phyloP scores from a whole-genome alignment of 2,113 vertebrate species.

The Abramis brama region DNA sequence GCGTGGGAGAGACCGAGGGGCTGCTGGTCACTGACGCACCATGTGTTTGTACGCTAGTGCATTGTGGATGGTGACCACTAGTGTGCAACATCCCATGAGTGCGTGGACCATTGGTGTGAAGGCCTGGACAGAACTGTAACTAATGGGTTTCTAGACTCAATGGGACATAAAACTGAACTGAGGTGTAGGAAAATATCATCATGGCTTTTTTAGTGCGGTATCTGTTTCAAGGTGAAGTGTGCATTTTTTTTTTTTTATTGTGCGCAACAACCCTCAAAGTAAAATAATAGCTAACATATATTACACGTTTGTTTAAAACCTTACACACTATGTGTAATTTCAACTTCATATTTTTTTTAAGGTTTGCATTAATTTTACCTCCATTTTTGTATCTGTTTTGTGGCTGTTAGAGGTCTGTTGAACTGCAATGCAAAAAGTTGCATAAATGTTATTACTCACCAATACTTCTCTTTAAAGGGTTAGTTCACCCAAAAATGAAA shows the following conservation, averaged over 20 bases:
- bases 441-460: not conserved
- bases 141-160: slow-evolving; percentile 19
- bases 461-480: not conserved
- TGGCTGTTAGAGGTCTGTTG: not conserved
- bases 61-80: slow-evolving; percentile 16
- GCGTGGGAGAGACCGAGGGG: slow-evolving; percentile 4
- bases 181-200: slow-evolving; percentile 14
- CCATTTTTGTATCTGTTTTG: not conserved
- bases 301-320: not conserved
- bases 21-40: not conserved
- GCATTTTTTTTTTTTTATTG: not conserved
- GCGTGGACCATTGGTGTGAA: not conserved
- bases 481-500: too few relatives aligned
- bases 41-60: not conserved
- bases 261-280: not conserved
- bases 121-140: not conserved
- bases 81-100: not conserved
- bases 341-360: not conserved
- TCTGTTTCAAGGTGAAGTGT: slow-evolving; percentile 19
- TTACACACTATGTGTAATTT: not conserved
- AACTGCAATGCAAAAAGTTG: not conserved
- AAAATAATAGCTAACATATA: not conserved
- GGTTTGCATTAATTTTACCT: not conserved
- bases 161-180: slow-evolving; percentile 3
- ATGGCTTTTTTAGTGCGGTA: not conserved